Evolutionary conservation across 1,140 invertebrate genomes (phyloP).

Genomic region (Caenorhabditis elegans): WBcel235 BX284606.5:710001-710500

Average conservation of each 20-base stretch:
- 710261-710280: no score
- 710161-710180: no score
- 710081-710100: background rate
- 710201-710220: no score
- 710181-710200: no score
- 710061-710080: background rate
- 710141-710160: background rate
- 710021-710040: conserved; percentile 34
- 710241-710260: no score
- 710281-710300: no score
- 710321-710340: background rate
- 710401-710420: background rate
- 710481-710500: background rate
- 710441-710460: background rate
- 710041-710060: conserved; percentile 11
- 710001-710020: conserved; percentile 41
- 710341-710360: background rate
- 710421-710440: conserved; percentile 14
- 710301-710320: no score
- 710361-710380: background rate
- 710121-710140: background rate
- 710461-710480: background rate
- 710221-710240: no score
- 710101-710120: no score
- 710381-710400: background rate